Percentiles rank a stretch among this genome's conserved stretches.
Conservation (phyloP, 2,113 vertebrate genomes). For the Amphiprion percula region DNA sequence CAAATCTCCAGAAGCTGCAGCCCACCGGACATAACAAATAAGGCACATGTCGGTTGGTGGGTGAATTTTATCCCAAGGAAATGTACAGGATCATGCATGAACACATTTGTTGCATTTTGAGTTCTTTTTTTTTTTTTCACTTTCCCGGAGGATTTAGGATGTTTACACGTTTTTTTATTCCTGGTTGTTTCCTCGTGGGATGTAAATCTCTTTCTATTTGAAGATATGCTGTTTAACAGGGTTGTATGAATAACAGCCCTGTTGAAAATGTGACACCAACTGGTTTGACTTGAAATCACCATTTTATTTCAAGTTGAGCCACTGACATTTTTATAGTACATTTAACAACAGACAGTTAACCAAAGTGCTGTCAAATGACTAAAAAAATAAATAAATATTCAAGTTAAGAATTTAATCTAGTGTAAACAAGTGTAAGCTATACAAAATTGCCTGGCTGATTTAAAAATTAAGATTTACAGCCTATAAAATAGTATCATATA, state of each 20-base stretch:
- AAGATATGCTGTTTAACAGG: background rate
- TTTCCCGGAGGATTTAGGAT: background rate
- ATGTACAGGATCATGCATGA: background rate
- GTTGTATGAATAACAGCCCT: no score
- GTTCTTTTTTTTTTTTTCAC: background rate
- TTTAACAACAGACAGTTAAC: no score
- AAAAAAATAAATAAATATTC: no score
- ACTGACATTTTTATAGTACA: no score
- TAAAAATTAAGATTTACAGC: no score
- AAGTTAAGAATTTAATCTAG: no score
- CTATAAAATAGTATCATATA: no score
- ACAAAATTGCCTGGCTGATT: no score
- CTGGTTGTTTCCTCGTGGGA: background rate
- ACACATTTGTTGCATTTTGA: background rate
- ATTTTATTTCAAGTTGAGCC: no score
- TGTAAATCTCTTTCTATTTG: background rate
- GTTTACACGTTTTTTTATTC: background rate
- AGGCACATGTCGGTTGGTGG: conserved; percentile 41
- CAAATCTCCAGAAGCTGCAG: conserved; percentile 34
- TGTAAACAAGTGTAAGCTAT: no score
- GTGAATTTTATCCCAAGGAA: conserved; percentile 10
- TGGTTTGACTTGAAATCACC: background rate
- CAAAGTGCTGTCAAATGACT: no score
- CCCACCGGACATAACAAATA: conserved; percentile 41
- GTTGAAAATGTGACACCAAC: background rate